Base-by-base conservation (phyloP, 2,113 vertebrate species). In the Atrichornis clamosus region DNA sequence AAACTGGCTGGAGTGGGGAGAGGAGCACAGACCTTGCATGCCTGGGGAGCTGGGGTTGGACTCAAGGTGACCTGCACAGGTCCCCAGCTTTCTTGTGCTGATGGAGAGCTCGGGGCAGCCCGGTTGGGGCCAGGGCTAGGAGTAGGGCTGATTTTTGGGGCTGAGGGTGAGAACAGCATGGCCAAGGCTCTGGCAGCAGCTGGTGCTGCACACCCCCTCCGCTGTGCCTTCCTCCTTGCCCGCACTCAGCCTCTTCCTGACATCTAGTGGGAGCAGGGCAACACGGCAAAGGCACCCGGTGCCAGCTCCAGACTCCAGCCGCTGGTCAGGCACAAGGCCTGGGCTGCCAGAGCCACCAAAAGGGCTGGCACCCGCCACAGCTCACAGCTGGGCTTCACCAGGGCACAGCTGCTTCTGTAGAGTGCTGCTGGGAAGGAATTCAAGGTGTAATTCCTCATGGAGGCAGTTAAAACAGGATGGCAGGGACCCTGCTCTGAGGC, bases 181-280 rank as follows among this genome's bases (percentile, higher is more conserved):
- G 58, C 19, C 49, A 17, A 52, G 42, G n/a, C 30, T 53, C 41
- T 7, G 53, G 23, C 7, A 67, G 13, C 3, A 1, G 14, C 20
- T 3, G 13, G 7, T 8, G 32, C 65, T 67, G 59, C 37, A 15
- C 77, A n/a, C 23, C 32, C 23, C 22, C 13, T 21, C 1, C 0
- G 5, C 68, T 33, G 27, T 12, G 70, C 76, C 39, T 67, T 58
- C 69, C 85, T 84, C 41, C 30, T 62, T 9, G 4, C 33, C 87
- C 2, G 39, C 94, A 47, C 69, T 93, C 95, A 91, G 96, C 91
- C 94, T 81, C 83, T 13, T 92, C 84, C 32, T 96, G 96, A 94
- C 97, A 97, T 22, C 97, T 97, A 96, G 97, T 84, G 97, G 97
- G 91, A 95, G 56, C 58, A 37, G 73, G 52, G 11, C 53, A 67